Evolutionary conservation across 2,888 invertebrate species (phyloP).

Genomic region (Microctonus brassicae): DNA sequence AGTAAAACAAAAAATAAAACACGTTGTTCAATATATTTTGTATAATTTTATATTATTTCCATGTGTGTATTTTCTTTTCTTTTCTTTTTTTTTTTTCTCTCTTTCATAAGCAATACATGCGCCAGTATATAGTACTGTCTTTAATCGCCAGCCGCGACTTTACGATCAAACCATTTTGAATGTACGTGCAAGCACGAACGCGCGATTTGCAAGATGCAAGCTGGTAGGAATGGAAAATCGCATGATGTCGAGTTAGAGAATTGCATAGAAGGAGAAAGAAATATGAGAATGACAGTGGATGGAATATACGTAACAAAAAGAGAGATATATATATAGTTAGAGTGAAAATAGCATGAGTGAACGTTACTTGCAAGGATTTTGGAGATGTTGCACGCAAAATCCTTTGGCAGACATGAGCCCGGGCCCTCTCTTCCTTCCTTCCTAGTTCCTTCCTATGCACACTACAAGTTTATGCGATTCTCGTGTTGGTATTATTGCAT

Average conservation of each 20-base stretch:
- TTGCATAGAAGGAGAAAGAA: not conserved
- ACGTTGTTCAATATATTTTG: too few species aligned
- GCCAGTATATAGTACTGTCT: not conserved
- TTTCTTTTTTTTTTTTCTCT: not conserved
- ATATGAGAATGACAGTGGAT: conserved; percentile 2
- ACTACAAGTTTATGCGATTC: conserved; percentile 39
- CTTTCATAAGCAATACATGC: not conserved
- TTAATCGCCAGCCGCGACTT: conserved; percentile 27
- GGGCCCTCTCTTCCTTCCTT: not conserved
- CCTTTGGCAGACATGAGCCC: conserved; percentile 2
- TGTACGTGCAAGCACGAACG: conserved; percentile 33
- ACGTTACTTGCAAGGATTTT: conserved; percentile 16
- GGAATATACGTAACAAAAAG: not conserved
- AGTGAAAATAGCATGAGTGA: not conserved
- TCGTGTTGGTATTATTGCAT: conserved; percentile 41
- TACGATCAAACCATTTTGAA: conserved; percentile 29
- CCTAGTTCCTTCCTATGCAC: conserved; percentile 13
- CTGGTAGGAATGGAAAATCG: conserved; percentile 32
- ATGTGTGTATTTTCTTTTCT: too few species aligned
- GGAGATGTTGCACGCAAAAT: conserved; percentile 15
- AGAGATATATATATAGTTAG: not conserved
- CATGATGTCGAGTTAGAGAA: not conserved
- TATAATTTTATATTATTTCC: too few species aligned
- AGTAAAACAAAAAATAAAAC: too few species aligned
- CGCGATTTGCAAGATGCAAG: conserved; percentile 35